Base-by-base conservation (phyloP, 2,113 vertebrate species). In the Lathamus discolor region DNA sequence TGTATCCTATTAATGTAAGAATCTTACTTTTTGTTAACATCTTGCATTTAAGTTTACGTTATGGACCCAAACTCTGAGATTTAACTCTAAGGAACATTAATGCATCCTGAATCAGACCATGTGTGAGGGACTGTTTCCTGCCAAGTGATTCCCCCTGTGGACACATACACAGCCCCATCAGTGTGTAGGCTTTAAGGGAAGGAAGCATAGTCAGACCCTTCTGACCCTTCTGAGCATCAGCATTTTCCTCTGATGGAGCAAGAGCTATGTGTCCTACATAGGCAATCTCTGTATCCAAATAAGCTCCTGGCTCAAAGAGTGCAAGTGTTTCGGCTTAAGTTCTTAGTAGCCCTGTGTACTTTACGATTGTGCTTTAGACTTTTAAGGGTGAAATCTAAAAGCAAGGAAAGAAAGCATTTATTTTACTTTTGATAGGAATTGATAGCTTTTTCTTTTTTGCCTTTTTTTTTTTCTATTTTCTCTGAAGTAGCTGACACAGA, bases 1-100 rank as follows among this genome's bases (percentile, higher is more conserved):
- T 55, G 63, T 29, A 92, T 92, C 62, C 67, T 87, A 55, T 86
- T 93, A 89, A 95, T 87, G 54, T 76, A 93, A 84, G 94, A 93
- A 54, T 83, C 55, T 13, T 87, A 76, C n/a, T 77, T 92, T 61
- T 66, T 94, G 49, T 76, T 92, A 69, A 52, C 69, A 80, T 83
- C 57, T 59, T 88, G 51, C 41, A 39, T 82, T 86, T 37, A 68
- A 87, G 37, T 88, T 76, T 94, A 64, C 84, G 88, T 94, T 86
- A 78, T 72, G 49, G 33, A 48, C 31, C 17, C n/a, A 55, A 15
- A 44, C 43, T 91, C 57, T 78, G 88, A 55, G 44, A 76, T 76
- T 76, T 88, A 83, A 86, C 57, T 87, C n/a, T 54, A 46, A 70
- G 57, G 77, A 92, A 10, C 46, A 28, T 31, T 62, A 51, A 46